These are phyloP conservation scores for cattle (Bos taurus) DNA, from an alignment of 2,113 vertebrate genomes.

Conservation along the genomic window ARS-UCD2.0 NC_037356.1:41927001-41927500, in stretches of 20 bases:
- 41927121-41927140: neutral
- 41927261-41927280: neutral
- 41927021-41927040: neutral
- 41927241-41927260: neutral
- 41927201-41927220: too few relatives aligned
- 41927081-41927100: neutral
- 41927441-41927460: neutral
- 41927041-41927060: fast-evolving
- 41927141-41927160: neutral
- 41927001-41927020: neutral
- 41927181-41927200: too few relatives aligned
- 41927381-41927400: neutral
- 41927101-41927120: neutral
- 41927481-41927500: neutral
- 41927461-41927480: neutral
- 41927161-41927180: too few relatives aligned
- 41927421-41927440: neutral
- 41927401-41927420: neutral
- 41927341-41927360: too few relatives aligned
- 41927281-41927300: neutral
- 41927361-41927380: neutral
- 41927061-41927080: neutral
- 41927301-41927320: neutral
- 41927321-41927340: neutral
- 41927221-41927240: neutral